These are phyloP conservation scores for Ylistrum balloti DNA, from an alignment of 1,140 invertebrate genomes.

Conservation along the genomic window DNA sequence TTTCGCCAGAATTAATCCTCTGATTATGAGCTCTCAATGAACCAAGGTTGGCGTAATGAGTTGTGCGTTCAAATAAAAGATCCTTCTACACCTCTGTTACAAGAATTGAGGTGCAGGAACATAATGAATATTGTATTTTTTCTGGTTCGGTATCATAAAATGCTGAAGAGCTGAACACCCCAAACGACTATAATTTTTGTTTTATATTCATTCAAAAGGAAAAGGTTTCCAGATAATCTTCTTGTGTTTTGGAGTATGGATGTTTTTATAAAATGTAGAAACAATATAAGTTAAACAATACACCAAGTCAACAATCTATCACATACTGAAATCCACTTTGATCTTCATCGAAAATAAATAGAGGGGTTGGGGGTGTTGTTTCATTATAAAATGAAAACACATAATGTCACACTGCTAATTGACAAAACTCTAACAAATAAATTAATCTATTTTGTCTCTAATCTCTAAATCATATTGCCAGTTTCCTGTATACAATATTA, in stretches of 20 bases:
- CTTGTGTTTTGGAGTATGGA: background rate
- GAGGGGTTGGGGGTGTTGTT: background rate
- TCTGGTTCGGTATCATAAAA: too few species aligned
- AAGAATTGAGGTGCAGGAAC: too few species aligned
- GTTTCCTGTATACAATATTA: background rate
- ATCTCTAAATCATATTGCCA: background rate
- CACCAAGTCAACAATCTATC: background rate
- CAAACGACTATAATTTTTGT: too few species aligned
- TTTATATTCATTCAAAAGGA: background rate
- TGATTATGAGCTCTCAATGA: too few species aligned
- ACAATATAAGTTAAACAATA: slow-evolving; percentile 8
- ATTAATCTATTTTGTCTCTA: background rate
- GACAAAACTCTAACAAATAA: background rate
- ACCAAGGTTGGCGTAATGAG: too few species aligned
- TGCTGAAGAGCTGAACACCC: too few species aligned
- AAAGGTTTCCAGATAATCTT: background rate
- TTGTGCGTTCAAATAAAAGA: too few species aligned
- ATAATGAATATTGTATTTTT: too few species aligned
- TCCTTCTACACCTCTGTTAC: too few species aligned
- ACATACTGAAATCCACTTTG: slow-evolving; percentile 19
- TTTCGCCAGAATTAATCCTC: too few species aligned
- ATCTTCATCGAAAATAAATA: slow-evolving; percentile 2
- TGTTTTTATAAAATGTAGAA: background rate
- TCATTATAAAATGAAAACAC: background rate
- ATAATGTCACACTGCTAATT: background rate